Conservation (phyloP, 1,140 invertebrate genomes). For the Cherax destructor region DNA sequence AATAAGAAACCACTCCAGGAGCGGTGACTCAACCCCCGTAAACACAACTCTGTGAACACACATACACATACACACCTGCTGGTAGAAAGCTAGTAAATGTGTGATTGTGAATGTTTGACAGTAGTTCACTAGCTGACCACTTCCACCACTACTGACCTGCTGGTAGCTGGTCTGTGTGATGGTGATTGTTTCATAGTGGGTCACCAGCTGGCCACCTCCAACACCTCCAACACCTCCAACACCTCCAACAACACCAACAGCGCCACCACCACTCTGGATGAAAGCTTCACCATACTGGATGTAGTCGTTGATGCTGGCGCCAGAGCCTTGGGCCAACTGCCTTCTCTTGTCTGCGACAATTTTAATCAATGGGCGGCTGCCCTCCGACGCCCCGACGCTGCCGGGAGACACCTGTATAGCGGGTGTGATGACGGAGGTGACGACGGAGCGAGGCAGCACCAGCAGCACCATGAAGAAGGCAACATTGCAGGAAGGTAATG, state of each 20-base stretch:
- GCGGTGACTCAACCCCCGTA: too few relatives aligned
- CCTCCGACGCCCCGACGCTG: background rate
- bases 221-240: too few relatives aligned
- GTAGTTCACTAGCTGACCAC: background rate
- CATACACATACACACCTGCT: background rate
- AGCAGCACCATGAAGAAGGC: too few relatives aligned
- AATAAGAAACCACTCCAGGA: too few relatives aligned
- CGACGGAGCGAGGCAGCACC: too few relatives aligned
- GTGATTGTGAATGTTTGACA: too few relatives aligned
- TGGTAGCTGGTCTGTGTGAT: constrained; percentile 36
- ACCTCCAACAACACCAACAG: background rate
- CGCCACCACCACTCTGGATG: background rate
- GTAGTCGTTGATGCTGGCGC: background rate
- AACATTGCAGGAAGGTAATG: too few relatives aligned
- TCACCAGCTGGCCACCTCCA: background rate
- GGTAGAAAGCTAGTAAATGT: background rate
- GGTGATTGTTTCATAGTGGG: background rate
- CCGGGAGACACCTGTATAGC: too few relatives aligned
- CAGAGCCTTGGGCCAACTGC: background rate
- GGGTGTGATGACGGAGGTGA: too few relatives aligned
- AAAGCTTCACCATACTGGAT: constrained; percentile 15
- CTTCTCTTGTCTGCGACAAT: background rate
- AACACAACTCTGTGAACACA: too few relatives aligned
- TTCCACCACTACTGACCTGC: background rate
- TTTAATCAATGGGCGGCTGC: background rate